phyloP scores from a whole-genome alignment of 2,888 invertebrate genomes.

The Mesorhabditis sp. region DNA sequence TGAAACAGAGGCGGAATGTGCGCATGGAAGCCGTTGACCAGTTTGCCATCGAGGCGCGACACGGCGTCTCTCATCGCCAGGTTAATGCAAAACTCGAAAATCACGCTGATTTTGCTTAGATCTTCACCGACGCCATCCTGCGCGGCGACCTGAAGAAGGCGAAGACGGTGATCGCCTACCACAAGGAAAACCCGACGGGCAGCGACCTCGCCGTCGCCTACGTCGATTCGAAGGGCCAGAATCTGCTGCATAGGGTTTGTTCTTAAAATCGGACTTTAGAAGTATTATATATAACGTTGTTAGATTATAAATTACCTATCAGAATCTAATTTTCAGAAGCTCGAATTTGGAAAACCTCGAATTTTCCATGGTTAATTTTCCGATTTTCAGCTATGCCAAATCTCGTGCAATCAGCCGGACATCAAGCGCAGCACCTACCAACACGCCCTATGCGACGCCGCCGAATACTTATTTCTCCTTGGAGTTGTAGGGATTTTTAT shows the following conservation, averaged over 20 bases:
- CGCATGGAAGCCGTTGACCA: background rate
- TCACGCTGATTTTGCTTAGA: background rate
- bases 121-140: background rate
- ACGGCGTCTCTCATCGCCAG: background rate
- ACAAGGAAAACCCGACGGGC: background rate
- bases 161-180: background rate
- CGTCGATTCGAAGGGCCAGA: background rate
- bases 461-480: background rate
- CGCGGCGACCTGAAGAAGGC: background rate
- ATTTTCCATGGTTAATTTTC: background rate
- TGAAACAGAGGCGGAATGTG: too few relatives aligned
- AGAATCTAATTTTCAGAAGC: too few relatives aligned
- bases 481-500: background rate
- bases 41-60: background rate
- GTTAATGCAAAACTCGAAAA: background rate
- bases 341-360: background rate
- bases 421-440: background rate
- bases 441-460: constrained; percentile 2
- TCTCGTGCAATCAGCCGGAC: background rate
- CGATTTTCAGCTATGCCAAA: background rate
- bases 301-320: too few relatives aligned
- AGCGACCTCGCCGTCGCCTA: background rate
- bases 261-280: too few relatives aligned
- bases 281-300: too few relatives aligned
- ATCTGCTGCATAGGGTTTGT: background rate